A percentile compares a stretch with the other conserved stretches of the same genome.
These are phyloP conservation scores for Coecobrya sp. DNA, from an alignment of 2,888 invertebrate species.

Conservation along the genomic window DNA sequence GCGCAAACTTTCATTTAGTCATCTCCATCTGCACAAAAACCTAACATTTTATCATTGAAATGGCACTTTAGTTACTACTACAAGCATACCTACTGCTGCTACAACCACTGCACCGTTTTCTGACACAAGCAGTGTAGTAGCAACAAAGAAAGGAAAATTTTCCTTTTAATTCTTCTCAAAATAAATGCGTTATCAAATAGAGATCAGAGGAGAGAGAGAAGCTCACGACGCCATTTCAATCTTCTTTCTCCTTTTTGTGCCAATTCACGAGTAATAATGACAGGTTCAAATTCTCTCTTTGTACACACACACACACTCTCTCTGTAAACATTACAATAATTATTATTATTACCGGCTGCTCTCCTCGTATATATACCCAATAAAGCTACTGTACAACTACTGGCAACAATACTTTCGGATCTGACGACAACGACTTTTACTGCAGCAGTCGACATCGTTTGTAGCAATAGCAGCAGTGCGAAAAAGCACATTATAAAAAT, in stretches of 20 bases:
- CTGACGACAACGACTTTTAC: neutral
- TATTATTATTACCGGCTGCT: constrained; percentile 5
- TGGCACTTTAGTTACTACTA: constrained; percentile 11
- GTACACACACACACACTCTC: constrained; percentile 19
- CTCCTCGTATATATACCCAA: too few species aligned
- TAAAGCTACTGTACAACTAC: too few species aligned
- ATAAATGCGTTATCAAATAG: constrained; percentile 14
- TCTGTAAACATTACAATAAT: constrained; percentile 14
- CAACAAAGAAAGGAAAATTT: constrained; percentile 7
- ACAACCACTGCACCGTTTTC: too few species aligned
- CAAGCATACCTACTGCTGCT: neutral
- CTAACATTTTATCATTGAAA: constrained; percentile 68
- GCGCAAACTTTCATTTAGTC: constrained; percentile 61
- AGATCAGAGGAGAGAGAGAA: constrained; percentile 2
- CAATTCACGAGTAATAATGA: constrained; percentile 57
- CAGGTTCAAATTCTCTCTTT: constrained; percentile 56
- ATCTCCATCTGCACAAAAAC: constrained; percentile 33
- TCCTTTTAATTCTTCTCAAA: constrained; percentile 23
- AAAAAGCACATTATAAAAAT: too few species aligned
- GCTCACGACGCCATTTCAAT: constrained; percentile 14
- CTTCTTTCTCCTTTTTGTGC: constrained; percentile 36
- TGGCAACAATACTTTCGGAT: constrained; percentile 1
- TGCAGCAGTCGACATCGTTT: neutral
- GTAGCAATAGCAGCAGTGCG: too few species aligned
- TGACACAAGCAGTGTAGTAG: neutral